phyloP scores from a whole-genome alignment of 2,888 invertebrate genomes.

The Polydrusus cervinus region DNA sequence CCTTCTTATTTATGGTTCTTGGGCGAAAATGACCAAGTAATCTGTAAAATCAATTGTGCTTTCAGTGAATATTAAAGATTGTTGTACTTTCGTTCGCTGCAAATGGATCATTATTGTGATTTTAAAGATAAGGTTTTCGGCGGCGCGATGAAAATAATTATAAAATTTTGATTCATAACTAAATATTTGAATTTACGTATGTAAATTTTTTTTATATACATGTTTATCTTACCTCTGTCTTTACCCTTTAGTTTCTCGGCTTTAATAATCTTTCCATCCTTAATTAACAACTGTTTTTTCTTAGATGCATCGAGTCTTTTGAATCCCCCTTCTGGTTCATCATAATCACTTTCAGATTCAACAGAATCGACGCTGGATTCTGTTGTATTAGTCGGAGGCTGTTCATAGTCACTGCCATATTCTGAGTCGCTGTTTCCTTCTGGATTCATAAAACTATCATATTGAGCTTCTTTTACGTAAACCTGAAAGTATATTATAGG shows the following conservation, averaged over 20 bases:
- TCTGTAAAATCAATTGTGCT: too few relatives aligned
- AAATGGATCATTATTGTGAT: too few relatives aligned
- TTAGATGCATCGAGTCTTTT: conserved; percentile 74
- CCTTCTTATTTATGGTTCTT: too few relatives aligned
- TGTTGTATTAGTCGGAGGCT: conserved; percentile 62
- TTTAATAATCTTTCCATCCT: conserved; percentile 80
- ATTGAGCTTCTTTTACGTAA: conserved; percentile 41
- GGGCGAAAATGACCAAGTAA: too few relatives aligned
- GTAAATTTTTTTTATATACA: too few relatives aligned
- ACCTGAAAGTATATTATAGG: conserved; percentile 24
- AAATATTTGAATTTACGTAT: too few relatives aligned
- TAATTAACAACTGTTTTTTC: conserved; percentile 82
- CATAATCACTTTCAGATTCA: conserved; percentile 66
- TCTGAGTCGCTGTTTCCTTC: conserved; percentile 66
- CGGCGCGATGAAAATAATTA: too few relatives aligned
- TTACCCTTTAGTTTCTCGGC: conserved; percentile 75
- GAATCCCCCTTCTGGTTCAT: conserved; percentile 72
- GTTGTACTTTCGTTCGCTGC: too few relatives aligned
- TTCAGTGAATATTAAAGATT: too few relatives aligned
- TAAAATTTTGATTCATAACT: too few relatives aligned
- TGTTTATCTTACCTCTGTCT: conserved; percentile 62
- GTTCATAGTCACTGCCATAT: conserved; percentile 68
- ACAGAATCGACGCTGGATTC: conserved; percentile 67
- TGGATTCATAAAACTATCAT: conserved; percentile 41
- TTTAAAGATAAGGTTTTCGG: too few relatives aligned